Evolutionary conservation across 2,888 invertebrate genomes (phyloP).

Genomic region (Trichacis sp.): DNA sequence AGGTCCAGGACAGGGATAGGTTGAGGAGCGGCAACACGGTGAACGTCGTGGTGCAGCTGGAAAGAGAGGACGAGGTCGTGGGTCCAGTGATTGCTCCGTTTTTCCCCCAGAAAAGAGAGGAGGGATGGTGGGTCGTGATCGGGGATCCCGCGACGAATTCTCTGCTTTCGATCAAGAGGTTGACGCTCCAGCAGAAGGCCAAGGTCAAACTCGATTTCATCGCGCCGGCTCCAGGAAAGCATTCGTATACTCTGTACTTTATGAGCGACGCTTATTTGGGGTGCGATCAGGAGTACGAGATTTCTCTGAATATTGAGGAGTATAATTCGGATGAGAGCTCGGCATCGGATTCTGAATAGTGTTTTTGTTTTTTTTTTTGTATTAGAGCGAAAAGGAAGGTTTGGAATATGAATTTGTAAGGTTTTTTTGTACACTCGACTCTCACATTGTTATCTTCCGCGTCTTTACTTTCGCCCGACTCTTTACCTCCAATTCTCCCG

Average conservation of each 20-base stretch:
- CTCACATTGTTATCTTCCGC: no score
- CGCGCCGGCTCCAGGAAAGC: conserved; percentile 88
- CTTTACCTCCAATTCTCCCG: no score
- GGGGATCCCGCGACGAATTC: conserved; percentile 96
- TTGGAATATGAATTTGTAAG: no score
- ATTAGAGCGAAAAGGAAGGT: no score
- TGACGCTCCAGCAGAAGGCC: conserved; percentile 94
- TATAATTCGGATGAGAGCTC: conserved; percentile 76
- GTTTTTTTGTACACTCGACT: no score
- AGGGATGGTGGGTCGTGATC: conserved; percentile 98
- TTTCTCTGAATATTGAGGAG: conserved; percentile 85
- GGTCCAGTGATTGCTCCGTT: conserved; percentile 98
- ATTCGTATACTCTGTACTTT: conserved; percentile 95
- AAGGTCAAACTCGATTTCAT: conserved; percentile 91
- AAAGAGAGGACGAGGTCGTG: conserved; percentile 95
- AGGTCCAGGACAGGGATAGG: conserved; percentile 85
- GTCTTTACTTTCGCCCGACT: no score
- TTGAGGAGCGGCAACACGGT: conserved; percentile 84
- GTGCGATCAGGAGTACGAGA: conserved; percentile 99
- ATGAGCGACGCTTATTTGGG: conserved; percentile 99
- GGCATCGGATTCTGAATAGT: conserved; percentile 72
- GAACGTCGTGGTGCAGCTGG: conserved; percentile 90
- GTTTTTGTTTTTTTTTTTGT: neutral
- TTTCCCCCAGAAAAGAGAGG: conserved; percentile 94
- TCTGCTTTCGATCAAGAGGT: conserved; percentile 94